A percentile compares a stretch with the other conserved stretches of the same genome.
phyloP scores from a whole-genome alignment of 2,888 invertebrate species.

The Aphrophora alni region DNA sequence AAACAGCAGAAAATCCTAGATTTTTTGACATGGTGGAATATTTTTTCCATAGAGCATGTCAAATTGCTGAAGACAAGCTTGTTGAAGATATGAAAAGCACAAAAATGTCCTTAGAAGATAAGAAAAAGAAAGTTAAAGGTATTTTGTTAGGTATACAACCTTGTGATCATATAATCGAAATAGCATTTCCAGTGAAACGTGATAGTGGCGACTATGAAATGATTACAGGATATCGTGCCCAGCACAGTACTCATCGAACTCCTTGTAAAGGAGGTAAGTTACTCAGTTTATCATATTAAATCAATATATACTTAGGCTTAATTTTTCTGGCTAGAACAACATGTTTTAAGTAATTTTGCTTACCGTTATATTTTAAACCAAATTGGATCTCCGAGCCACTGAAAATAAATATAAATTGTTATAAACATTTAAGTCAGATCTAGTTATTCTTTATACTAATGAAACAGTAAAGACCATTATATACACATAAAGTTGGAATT shows the following conservation, averaged over 20 bases:
- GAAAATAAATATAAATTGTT: too few species aligned
- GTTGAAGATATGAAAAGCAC: slow-evolving; percentile 83
- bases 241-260: slow-evolving; percentile 95
- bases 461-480: too few species aligned
- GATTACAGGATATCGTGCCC: slow-evolving; percentile 96
- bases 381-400: too few species aligned
- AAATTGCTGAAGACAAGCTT: slow-evolving; percentile 86
- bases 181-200: slow-evolving; percentile 93
- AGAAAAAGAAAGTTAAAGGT: slow-evolving; percentile 92
- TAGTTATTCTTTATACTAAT: too few species aligned
- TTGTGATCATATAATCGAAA: slow-evolving; percentile 92
- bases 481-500: too few species aligned
- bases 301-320: too few species aligned
- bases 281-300: neutral
- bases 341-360: too few species aligned
- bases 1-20: slow-evolving; percentile 79
- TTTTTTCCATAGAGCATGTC: slow-evolving; percentile 96
- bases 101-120: slow-evolving; percentile 79
- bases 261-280: slow-evolving; percentile 97
- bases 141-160: slow-evolving; percentile 97
- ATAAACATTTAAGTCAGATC: too few species aligned
- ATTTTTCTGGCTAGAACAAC: too few species aligned
- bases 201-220: slow-evolving; percentile 98
- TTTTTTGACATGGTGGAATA: slow-evolving; percentile 99
- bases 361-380: too few species aligned